These are phyloP conservation scores for Chaetogeoica ovagalla DNA, from an alignment of 2,888 invertebrate species.

Conservation along the genomic window DNA sequence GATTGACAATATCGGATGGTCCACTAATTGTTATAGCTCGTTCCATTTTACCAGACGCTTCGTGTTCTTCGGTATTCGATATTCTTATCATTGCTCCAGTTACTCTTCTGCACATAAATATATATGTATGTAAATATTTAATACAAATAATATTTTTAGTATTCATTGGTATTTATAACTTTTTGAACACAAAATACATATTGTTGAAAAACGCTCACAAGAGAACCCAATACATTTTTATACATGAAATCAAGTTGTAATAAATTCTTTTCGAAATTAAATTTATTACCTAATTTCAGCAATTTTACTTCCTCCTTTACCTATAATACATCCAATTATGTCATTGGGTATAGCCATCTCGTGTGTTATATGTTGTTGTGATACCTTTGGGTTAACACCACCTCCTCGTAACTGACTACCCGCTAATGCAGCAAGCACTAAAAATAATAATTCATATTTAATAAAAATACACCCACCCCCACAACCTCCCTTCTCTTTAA, in stretches of 20 bases:
- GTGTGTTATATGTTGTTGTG: constrained; percentile 65
- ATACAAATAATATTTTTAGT: neutral
- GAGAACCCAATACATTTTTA: too few species aligned
- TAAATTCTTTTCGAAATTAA: too few species aligned
- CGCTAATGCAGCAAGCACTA: constrained; percentile 82
- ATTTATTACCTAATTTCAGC: constrained; percentile 80
- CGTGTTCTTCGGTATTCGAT: constrained; percentile 89
- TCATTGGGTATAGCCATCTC: constrained; percentile 99
- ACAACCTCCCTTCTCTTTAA: neutral
- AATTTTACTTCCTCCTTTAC: constrained; percentile 97
- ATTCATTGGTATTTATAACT: too few species aligned
- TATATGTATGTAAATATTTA: neutral
- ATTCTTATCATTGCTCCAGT: constrained; percentile 98
- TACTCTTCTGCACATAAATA: constrained; percentile 73
- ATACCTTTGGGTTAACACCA: constrained; percentile 36
- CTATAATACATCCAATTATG: constrained; percentile 97
- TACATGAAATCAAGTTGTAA: too few species aligned
- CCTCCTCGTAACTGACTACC: constrained; percentile 78
- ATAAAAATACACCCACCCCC: neutral
- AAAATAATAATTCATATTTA: neutral
- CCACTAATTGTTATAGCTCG: constrained; percentile 97
- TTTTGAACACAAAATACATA: too few species aligned
- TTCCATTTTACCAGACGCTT: constrained; percentile 76
- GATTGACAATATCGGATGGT: constrained; percentile 93
- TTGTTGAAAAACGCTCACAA: too few species aligned